Conservation (phyloP, 2,888 invertebrate genomes). For the Empis stercorea region DNA sequence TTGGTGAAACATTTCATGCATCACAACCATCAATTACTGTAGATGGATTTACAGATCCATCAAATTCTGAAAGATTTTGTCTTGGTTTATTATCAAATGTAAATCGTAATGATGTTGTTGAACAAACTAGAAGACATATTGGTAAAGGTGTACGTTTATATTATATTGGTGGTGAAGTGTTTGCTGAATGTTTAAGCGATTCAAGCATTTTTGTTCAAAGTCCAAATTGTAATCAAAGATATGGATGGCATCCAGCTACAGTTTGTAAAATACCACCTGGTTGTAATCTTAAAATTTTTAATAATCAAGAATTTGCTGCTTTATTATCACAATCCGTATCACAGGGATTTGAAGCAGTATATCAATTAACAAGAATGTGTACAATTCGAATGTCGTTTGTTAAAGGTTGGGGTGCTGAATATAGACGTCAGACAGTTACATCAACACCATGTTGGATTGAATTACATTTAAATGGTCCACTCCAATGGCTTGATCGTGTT, state of each 20-base stretch:
- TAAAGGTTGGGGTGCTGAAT: conserved; percentile 91
- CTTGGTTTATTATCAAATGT: conserved; percentile 92
- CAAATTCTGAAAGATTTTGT: conserved; percentile 93
- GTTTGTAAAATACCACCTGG: conserved; percentile 94
- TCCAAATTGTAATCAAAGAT: conserved; percentile 89
- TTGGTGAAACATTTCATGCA: conserved; percentile 97
- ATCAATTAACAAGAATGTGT: conserved; percentile 90
- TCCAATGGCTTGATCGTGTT: conserved; percentile 90
- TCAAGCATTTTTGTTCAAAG: conserved; percentile 93
- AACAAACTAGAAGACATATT: conserved; percentile 87
- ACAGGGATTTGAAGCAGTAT: conserved; percentile 92
- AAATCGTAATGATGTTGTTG: conserved; percentile 89
- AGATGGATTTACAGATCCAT: conserved; percentile 97
- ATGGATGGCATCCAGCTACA: conserved; percentile 93
- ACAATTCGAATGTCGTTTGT: conserved; percentile 96
- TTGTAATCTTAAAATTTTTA: conserved; percentile 91
- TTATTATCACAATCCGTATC: conserved; percentile 82
- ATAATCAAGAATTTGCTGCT: conserved; percentile 92
- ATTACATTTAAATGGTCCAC: conserved; percentile 83
- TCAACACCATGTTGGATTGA: conserved; percentile 97
- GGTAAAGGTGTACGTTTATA: conserved; percentile 85
- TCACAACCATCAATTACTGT: conserved; percentile 93
- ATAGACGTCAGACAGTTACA: conserved; percentile 87
- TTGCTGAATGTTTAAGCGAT: conserved; percentile 88
- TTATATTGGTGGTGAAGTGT: conserved; percentile 87